Base-by-base conservation (phyloP, 1,140 invertebrate genomes). In the Leptoteleia sp. region DNA sequence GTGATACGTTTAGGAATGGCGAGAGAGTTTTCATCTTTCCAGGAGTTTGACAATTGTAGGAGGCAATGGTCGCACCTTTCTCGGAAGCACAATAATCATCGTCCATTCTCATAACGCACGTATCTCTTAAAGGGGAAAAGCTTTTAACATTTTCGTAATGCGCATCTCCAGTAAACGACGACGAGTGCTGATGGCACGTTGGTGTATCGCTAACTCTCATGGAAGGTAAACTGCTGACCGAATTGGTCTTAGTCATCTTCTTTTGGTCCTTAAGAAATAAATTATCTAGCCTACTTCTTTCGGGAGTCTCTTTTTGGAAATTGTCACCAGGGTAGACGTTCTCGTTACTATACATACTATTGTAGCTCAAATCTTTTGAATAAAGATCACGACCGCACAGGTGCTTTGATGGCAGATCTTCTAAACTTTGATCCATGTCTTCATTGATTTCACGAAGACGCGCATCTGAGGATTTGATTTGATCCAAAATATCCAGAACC, bases 401-500 rank as follows among this genome's bases (percentile, higher is more conserved):
- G 35, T 90, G 89, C 40, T 88, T 89, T 12, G 90, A 87, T 78
- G 92, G 91, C 19, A 94, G 83, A 62, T 93, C 91, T 76, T 92
- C 91, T 22, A 94, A 84, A 83, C 94, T 94, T 40, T 90, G 91
- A 84, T 94, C 93, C 31, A 94, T 85, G 79, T 94, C 92, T 22
- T 92, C 89, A 45, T 90, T 91, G 33, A 89, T 87, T 4, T 92
- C 91, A 72, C 92, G 91, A 27, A 92, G 91, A 59, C 91, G 88
- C 54, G 91, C 91, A 48, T 91, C 91, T 7, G 92, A 82, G 3
- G 91, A 91, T 68, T 92, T 91, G n/a, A 94, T 89, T 79, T 94
- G 92, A 27, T 90, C 86, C 0, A 89, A 54, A 29, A 88, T 88
- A 38, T 89, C 87, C 1, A 91, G 59, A 4, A 89, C 87, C n/a